Base-by-base conservation (phyloP, 2,888 invertebrate genomes). In the Limnephilus marmoratus region DNA sequence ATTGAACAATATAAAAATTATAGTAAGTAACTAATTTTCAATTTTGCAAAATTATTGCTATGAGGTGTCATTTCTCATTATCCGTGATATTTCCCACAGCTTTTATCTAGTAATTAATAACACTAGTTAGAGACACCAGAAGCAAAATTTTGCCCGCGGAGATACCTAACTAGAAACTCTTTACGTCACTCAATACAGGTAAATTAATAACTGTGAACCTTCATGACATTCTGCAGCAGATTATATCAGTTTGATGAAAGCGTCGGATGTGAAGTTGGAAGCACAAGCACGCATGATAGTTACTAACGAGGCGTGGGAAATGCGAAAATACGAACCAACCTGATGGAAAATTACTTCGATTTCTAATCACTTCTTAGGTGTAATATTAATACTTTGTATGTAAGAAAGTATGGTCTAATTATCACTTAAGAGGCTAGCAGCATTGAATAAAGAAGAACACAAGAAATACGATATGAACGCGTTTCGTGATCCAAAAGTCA, bases 241-340 rank as follows among this genome's bases (percentile, higher is more conserved):
- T 68, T 68, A 68, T 68, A 68, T 83, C 41, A 37, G 83, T n/a
- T 34, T 24, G 83, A 83, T 83, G 15, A 86, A 86, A 86, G 41
- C 45, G 49, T 45, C 86, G 53, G 86, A 86, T 49, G 45, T 86
- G 86, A 68, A 68, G 68, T 68, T 68, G 68, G n/a, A 45, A 49
- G 29, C 49, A 15, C 15, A n/a, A 7, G 49, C 86, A 86, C 53
- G 53, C 86, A 86, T n/a, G 68, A 49, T 49, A 15, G 49, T 24
- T 68, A 24, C n/a, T 68, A 4, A 49, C 41, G 0, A 24, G 86
- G 86, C 83, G 83, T 83, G 83, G 83, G 83, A 83, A 83, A 34
- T 13, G 37, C 11, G 37, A 34, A 83, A 83, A 83, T 18, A 15
- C 13, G 34, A 12, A 34, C 82, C 24, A 24, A 34, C 18, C 37